Percentiles rank a stretch among this genome's conserved stretches.
Conservation (phyloP, 2,113 vertebrate species). For the Oncorhynchus nerka region DNA sequence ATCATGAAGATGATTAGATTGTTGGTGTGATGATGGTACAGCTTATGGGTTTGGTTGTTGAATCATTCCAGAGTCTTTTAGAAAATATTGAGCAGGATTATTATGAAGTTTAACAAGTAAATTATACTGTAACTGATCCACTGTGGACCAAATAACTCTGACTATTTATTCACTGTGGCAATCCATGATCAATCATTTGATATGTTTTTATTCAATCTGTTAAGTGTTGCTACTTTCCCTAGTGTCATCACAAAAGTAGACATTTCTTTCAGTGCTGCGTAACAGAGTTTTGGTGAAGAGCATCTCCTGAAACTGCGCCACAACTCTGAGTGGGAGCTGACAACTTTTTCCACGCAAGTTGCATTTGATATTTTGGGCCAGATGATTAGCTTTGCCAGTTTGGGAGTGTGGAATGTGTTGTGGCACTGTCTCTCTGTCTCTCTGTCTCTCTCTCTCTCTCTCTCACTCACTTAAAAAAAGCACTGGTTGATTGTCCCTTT, state of each 20-base stretch:
- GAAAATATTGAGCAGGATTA: not conserved
- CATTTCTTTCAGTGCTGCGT: constrained; percentile 39
- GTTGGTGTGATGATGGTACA: not conserved
- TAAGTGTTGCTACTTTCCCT: constrained; percentile 27
- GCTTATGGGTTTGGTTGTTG: not conserved
- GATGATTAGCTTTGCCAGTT: constrained; percentile 36
- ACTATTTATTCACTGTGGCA: constrained; percentile 1
- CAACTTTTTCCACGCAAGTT: constrained; percentile 60
- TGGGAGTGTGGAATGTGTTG: constrained; percentile 52
- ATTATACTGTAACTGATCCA: not conserved
- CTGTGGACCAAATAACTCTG: not conserved
- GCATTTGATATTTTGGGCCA: constrained; percentile 42
- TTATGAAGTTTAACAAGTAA: too few species aligned
- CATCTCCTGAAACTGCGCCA: constrained; percentile 52
- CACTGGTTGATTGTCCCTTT: not conserved
- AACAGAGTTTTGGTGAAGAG: constrained; percentile 43
- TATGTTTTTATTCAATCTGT: not conserved
- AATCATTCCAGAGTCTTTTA: not conserved
- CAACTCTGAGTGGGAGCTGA: constrained; percentile 52
- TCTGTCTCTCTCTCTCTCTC: not conserved
- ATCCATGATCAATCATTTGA: constrained; percentile 12
- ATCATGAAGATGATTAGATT: not conserved
- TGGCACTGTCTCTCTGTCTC: constrained; percentile 11
- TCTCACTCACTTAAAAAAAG: too few species aligned
- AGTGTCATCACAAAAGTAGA: constrained; percentile 18